Evolutionary conservation across 2,797 vertebrate genomes (phyloP).

Genomic region (Pteropus rufus): DNA sequence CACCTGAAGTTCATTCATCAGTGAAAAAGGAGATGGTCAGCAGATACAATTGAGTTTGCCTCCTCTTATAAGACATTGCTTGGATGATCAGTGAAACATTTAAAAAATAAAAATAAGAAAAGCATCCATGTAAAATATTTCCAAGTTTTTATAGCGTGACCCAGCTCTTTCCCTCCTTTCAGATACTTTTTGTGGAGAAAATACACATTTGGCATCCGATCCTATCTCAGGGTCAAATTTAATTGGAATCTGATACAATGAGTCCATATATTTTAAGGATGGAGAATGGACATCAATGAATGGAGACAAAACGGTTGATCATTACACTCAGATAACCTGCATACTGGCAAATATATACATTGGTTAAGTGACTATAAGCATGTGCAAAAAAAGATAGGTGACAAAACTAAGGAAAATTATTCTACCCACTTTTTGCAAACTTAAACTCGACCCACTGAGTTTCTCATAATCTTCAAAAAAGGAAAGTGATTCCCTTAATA

Average conservation of each 20-base stretch:
- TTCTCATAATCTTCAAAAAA: neutral
- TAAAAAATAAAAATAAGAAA: neutral
- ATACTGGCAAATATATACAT: neutral
- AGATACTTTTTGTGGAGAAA: constrained; percentile 59
- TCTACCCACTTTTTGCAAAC: neutral
- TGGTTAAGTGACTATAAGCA: neutral
- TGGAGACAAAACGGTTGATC: neutral
- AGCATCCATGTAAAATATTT: neutral
- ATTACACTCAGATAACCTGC: constrained; percentile 51
- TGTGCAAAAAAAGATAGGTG: neutral
- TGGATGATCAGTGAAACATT: neutral
- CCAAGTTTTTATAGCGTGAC: neutral
- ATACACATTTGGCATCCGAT: neutral
- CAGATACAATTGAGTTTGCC: neutral
- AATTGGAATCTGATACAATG: neutral
- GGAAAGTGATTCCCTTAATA: neutral
- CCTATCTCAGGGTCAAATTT: neutral
- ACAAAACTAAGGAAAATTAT: neutral
- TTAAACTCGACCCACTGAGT: neutral
- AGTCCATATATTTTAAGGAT: constrained; percentile 35
- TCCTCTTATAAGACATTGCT: neutral
- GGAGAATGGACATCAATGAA: neutral
- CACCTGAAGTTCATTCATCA: neutral
- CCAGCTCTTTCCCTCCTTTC: neutral
- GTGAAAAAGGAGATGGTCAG: neutral